Conservation (phyloP, 1,140 invertebrate species). For the Drosophila punjabiensis region DNA sequence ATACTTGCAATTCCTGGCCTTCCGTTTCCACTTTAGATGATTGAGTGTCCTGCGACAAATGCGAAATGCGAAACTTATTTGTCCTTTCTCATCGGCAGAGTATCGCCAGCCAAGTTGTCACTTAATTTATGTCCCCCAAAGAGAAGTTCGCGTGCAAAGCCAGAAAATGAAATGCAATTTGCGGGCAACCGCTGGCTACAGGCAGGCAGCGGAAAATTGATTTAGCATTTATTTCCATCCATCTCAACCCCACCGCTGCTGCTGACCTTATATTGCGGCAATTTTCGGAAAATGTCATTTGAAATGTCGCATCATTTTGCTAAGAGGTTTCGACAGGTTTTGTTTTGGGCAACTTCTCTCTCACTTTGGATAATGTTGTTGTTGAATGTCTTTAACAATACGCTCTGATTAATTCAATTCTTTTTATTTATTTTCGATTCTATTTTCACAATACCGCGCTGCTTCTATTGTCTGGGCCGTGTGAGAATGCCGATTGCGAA, state of each 20-base stretch:
- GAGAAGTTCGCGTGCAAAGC: conserved; percentile 36
- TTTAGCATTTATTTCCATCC: conserved; percentile 64
- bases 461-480: conserved; percentile 51
- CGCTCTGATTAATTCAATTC: conserved; percentile 73
- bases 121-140: conserved; percentile 38
- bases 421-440: conserved; percentile 60
- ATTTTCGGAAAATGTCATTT: conserved; percentile 73
- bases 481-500: conserved; percentile 65
- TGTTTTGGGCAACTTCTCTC: conserved; percentile 6
- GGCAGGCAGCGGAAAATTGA: conserved; percentile 53
- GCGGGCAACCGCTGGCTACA: conserved; percentile 31
- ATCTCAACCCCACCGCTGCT: not conserved
- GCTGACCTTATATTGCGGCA: conserved; percentile 33
- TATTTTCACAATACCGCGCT: conserved; percentile 57
- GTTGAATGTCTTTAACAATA: conserved; percentile 44
- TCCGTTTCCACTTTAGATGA: conserved; percentile 31
- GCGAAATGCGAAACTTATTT: conserved; percentile 26
- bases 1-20: not conserved
- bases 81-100: conserved; percentile 31
- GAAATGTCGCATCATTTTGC: conserved; percentile 63
- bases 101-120: conserved; percentile 20
- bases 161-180: conserved; percentile 53
- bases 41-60: conserved; percentile 57
- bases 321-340: conserved; percentile 59
- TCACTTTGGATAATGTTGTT: conserved; percentile 3